Conservation (phyloP, 2,888 invertebrate genomes). For the Amphipoea oculea region DNA sequence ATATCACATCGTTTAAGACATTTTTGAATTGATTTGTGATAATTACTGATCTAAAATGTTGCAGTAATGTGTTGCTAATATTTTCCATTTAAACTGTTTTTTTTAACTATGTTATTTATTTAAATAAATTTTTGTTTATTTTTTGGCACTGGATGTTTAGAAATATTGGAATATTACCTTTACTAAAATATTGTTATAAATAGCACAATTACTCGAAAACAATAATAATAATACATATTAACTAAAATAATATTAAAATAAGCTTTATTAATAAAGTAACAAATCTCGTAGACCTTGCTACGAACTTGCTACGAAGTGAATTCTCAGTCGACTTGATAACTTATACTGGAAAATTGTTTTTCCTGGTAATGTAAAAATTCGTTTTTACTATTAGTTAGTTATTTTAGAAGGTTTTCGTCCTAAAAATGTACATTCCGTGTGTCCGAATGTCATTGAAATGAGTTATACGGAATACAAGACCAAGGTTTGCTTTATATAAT, state of each 20-base stretch:
- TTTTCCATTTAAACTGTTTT: not conserved
- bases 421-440: not conserved
- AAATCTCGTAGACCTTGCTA: slow-evolving; percentile 51
- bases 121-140: not conserved
- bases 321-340: not conserved
- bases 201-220: not conserved
- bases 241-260: not conserved
- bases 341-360: not conserved
- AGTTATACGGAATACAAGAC: not conserved
- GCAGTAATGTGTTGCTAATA: not conserved
- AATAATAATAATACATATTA: not conserved
- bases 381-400: too few relatives aligned
- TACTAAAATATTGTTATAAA: not conserved
- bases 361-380: too few relatives aligned
- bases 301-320: slow-evolving; percentile 50
- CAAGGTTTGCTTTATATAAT: not conserved
- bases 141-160: not conserved
- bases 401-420: not conserved
- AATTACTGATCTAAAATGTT: not conserved
- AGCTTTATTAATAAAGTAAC: not conserved
- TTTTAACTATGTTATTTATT: not conserved
- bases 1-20: not conserved
- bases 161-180: not conserved
- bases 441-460: not conserved
- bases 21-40: not conserved